phyloP scores from a whole-genome alignment of 2,113 vertebrate species.

The Seriola aureovittata region DNA sequence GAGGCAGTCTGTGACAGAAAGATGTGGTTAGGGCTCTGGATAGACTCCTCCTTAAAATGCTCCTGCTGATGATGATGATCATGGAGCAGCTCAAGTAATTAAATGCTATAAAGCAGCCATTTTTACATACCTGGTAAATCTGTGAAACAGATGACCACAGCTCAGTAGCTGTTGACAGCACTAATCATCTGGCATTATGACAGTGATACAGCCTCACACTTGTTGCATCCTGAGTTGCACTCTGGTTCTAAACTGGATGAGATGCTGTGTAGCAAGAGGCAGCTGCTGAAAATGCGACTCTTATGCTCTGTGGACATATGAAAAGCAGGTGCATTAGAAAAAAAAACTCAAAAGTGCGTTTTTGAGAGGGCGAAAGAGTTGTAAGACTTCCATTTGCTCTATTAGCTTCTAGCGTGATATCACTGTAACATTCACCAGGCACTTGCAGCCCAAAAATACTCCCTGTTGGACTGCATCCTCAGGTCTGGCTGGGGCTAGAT shows the following conservation, averaged over 20 bases:
- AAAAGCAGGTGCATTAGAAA: background rate
- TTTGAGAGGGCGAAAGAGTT: background rate
- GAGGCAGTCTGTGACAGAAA: background rate
- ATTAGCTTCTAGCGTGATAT: slow-evolving; percentile 4
- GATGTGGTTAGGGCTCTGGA: background rate
- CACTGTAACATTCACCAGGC: background rate
- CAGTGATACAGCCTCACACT: background rate
- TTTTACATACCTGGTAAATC: background rate
- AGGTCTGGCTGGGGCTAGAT: background rate
- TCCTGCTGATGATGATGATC: background rate
- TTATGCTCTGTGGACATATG: background rate
- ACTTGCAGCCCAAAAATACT: background rate
- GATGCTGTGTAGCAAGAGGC: background rate
- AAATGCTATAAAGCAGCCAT: background rate
- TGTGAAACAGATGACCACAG: background rate
- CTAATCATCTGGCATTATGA: background rate
- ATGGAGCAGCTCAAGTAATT: background rate
- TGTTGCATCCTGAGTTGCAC: background rate
- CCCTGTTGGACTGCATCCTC: background rate
- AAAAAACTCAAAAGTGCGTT: background rate
- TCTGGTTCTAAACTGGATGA: background rate
- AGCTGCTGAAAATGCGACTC: background rate
- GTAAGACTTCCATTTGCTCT: background rate
- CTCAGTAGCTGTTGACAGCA: background rate
- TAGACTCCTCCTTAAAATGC: background rate